These are phyloP conservation scores for Cochlearius cochlearius DNA, from an alignment of 2,113 vertebrate genomes.

Conservation along the genomic window DNA sequence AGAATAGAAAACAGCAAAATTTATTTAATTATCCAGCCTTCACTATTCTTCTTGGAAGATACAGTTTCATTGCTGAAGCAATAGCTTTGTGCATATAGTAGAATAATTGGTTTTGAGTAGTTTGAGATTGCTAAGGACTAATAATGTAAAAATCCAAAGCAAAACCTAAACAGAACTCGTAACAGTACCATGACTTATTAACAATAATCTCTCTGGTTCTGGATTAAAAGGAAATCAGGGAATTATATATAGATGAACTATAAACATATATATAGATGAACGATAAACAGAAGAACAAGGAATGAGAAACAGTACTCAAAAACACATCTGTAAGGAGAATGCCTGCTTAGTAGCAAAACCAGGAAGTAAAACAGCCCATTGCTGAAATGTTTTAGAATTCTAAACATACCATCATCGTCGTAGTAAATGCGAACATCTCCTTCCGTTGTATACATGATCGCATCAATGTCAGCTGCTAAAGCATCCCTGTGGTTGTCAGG, in stretches of 20 bases:
- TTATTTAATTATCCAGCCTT: background rate
- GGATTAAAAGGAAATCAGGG: background rate
- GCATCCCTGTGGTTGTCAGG: conserved; percentile 81
- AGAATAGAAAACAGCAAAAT: background rate
- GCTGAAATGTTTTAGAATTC: background rate
- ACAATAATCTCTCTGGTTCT: background rate
- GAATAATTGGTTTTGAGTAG: background rate
- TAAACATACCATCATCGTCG: conserved; percentile 84
- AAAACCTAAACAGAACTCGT: background rate
- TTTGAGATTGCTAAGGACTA: background rate
- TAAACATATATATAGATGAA: background rate
- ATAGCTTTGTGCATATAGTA: background rate
- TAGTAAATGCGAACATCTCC: conserved; percentile 90
- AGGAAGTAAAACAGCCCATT: background rate
- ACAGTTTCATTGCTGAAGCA: background rate
- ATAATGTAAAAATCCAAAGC: background rate
- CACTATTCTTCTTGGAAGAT: background rate
- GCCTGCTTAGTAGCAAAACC: background rate
- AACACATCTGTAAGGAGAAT: background rate
- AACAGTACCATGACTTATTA: background rate
- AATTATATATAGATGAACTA: background rate
- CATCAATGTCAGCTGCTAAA: conserved; percentile 83
- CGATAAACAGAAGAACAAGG: background rate
- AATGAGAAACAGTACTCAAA: background rate
- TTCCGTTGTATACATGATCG: conserved; percentile 84